Evolutionary conservation across 2,113 vertebrate species (phyloP).

Genomic region (Cochlearius cochlearius): DNA sequence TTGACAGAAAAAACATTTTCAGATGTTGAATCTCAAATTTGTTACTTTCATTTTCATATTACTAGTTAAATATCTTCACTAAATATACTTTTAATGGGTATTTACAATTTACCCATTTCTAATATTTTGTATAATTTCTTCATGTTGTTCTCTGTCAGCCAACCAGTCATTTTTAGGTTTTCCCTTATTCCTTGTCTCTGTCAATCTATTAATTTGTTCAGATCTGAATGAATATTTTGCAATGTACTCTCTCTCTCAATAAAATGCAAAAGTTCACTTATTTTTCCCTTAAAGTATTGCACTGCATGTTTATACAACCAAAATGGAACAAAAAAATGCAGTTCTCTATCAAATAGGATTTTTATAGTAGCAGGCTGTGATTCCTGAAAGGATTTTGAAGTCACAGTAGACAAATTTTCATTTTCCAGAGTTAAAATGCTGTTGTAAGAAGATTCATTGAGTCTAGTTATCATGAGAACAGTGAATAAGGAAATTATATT

Average conservation of each 20-base stretch:
- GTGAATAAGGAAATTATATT: not conserved
- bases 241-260: not conserved
- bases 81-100: not conserved
- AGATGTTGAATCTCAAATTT: not conserved
- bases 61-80: not conserved
- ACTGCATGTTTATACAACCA: not conserved
- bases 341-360: accelerated
- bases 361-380: not conserved
- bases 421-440: not conserved
- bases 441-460: not conserved
- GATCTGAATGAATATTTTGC: not conserved
- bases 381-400: not conserved
- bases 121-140: not conserved
- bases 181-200: not conserved
- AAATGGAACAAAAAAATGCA: not conserved
- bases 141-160: not conserved
- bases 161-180: not conserved
- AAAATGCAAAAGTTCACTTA: not conserved
- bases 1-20: not conserved
- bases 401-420: not conserved
- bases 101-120: not conserved
- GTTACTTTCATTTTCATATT: not conserved
- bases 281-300: not conserved
- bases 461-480: not conserved
- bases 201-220: not conserved